These are phyloP conservation scores for Pollimyrus isidori DNA, from an alignment of 2,113 vertebrate species.

Conservation along the genomic window DNA sequence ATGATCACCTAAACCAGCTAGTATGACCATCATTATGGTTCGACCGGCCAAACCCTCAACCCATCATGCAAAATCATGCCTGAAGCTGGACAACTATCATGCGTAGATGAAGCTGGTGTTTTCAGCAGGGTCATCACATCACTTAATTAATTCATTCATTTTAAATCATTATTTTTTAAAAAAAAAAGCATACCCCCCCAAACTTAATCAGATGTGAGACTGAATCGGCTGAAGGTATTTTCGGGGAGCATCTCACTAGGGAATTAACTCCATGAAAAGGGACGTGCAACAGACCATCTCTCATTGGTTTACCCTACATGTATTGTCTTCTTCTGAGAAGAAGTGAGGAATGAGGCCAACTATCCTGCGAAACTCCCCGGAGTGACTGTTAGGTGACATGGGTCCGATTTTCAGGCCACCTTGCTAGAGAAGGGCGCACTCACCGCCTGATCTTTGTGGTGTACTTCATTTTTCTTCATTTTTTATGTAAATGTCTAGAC, in stretches of 20 bases:
- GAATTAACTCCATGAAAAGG: neutral
- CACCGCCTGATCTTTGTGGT: neutral
- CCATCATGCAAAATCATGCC: neutral
- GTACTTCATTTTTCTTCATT: neutral
- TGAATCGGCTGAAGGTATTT: neutral
- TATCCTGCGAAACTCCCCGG: neutral
- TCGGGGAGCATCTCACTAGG: neutral
- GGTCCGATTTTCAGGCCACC: neutral
- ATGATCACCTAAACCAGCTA: neutral
- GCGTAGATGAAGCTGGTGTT: neutral
- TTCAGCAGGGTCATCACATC: neutral
- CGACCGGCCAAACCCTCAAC: neutral
- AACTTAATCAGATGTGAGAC: no score
- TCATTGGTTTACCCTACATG: neutral
- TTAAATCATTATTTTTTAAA: no score
- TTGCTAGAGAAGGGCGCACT: neutral
- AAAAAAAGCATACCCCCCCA: neutral
- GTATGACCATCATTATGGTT: neutral
- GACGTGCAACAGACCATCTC: neutral
- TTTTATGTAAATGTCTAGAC: neutral
- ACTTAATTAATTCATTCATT: neutral
- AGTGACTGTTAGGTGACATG: neutral
- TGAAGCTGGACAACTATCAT: neutral
- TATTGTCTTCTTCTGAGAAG: neutral
- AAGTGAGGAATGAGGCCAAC: neutral